A percentile compares a stretch with the other conserved stretches of the same genome.
Evolutionary conservation across 1,140 invertebrate species (phyloP).

Genomic region (Musca vetustissima): DNA sequence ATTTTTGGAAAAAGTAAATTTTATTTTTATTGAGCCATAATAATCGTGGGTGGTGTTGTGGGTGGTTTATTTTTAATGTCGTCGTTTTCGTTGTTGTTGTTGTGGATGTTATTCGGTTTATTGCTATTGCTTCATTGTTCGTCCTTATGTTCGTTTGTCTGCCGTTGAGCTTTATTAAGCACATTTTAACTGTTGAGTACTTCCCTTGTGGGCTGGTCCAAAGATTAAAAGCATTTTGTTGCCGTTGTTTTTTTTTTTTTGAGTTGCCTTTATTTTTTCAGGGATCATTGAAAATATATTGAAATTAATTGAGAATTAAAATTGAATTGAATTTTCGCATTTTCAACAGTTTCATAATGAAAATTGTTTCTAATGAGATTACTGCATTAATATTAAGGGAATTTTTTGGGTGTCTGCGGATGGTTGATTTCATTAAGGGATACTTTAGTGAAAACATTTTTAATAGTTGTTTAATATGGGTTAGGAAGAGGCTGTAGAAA

Average conservation of each 20-base stretch:
- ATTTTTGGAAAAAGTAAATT: neutral
- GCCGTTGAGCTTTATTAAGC: constrained; percentile 15
- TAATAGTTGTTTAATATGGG: too few species aligned
- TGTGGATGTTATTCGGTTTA: neutral
- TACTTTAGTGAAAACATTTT: too few species aligned
- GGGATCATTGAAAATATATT: constrained; percentile 29
- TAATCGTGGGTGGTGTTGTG: constrained; percentile 28
- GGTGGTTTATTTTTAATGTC: constrained; percentile 21
- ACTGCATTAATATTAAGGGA: too few species aligned
- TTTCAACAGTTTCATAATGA: too few species aligned
- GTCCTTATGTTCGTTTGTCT: constrained; percentile 9
- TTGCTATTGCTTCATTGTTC: neutral
- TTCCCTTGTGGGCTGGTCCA: constrained; percentile 27
- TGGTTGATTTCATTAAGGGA: too few species aligned
- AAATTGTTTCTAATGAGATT: too few species aligned
- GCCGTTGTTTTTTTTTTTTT: constrained; percentile 1
- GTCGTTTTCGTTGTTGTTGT: constrained; percentile 3
- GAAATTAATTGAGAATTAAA: constrained; percentile 28
- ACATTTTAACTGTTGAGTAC: constrained; percentile 23
- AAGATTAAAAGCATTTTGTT: constrained; percentile 28
- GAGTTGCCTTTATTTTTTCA: neutral
- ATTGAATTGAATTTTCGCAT: neutral
- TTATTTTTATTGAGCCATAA: constrained; percentile 24
- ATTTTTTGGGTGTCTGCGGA: too few species aligned
- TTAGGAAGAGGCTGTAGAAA: too few species aligned